A percentile compares a stretch with the other conserved stretches of the same genome.
These are phyloP conservation scores for Caenorhabditis brenneri DNA, from an alignment of 1,140 invertebrate species.

Conservation along the genomic window DNA sequence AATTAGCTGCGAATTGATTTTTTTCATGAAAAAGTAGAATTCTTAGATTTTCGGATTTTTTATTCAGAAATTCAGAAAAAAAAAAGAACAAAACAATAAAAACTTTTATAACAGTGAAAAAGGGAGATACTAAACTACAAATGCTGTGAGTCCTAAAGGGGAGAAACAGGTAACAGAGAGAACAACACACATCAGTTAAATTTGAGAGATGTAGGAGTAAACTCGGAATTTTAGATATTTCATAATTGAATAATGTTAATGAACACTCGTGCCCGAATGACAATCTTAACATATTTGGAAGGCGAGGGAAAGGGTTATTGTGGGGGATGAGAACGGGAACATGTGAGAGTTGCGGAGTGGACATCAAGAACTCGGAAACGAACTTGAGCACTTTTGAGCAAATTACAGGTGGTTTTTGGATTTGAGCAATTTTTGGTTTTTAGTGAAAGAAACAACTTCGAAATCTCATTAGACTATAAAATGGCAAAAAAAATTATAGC, in stretches of 20 bases:
- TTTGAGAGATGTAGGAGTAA: background rate
- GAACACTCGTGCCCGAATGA: constrained; percentile 2
- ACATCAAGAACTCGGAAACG: background rate
- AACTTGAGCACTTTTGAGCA: background rate
- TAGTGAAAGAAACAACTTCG: background rate
- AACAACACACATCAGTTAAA: constrained; percentile 19
- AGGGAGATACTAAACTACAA: constrained; percentile 20
- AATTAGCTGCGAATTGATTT: background rate
- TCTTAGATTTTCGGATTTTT: background rate
- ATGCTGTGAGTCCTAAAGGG: background rate
- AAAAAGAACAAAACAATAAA: constrained; percentile 22
- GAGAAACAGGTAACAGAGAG: background rate
- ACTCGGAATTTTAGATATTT: background rate
- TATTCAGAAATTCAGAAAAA: background rate
- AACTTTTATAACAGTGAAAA: background rate
- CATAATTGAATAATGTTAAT: background rate
- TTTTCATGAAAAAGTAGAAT: background rate
- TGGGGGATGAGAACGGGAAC: background rate
- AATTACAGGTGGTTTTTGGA: background rate
- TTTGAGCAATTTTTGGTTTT: constrained; percentile 15
- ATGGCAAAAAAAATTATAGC: background rate
- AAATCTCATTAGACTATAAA: background rate
- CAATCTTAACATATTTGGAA: background rate
- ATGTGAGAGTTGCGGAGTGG: background rate
- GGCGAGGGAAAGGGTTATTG: background rate